Base-by-base conservation (phyloP, 2,113 vertebrate genomes). In the Lagenorhynchus albirostris region DNA sequence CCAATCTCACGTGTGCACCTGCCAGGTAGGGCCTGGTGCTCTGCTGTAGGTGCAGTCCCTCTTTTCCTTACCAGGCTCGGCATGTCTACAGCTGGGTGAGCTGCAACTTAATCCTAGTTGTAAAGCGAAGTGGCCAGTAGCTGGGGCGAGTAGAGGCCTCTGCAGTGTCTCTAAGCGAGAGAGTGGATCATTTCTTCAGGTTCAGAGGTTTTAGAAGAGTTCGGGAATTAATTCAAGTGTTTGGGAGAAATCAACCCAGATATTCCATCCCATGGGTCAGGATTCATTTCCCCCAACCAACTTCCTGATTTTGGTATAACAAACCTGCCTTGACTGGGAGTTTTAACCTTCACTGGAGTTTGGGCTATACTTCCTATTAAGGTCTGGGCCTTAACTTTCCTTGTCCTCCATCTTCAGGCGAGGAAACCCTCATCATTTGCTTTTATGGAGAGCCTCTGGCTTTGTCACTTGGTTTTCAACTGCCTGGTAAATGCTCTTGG, bases 1-100 rank as follows among this genome's bases (percentile, higher is more conserved):
- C 23, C 60, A 87, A 62, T 26, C 58, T 17, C 31, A 1, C 0
- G 36, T 0, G 3, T 55, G 9, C 2, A 18, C 4, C 11, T 77
- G 71, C 13, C 7, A 2, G 21, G 67, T 12, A 70, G 47, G 44
- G 9, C 36, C 73, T 47, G 12, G 23, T n/a, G 73, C 73, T 47
- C 70, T 38, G 14, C 3, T 25, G 11, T 31, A 31, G 21, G 12
- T 8, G 25, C 12, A 29, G 15, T 53, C n/a, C 8, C 9, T 62
- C 44, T 79, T 84, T 89, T 33, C 41, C n/a, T 18, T 47, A 21
- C 1, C 12, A 23, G 41, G 50, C 4, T 4, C 21, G n/a, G 13
- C 0, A 0, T 26, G 17, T 50, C 41, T 13, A 6, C 36, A 60
- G 20, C 36, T 41, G 18, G 33, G 55, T 31, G 47, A 65, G 62